phyloP scores from a whole-genome alignment of 2,113 vertebrate species.

The Oxyruncus cristatus region DNA sequence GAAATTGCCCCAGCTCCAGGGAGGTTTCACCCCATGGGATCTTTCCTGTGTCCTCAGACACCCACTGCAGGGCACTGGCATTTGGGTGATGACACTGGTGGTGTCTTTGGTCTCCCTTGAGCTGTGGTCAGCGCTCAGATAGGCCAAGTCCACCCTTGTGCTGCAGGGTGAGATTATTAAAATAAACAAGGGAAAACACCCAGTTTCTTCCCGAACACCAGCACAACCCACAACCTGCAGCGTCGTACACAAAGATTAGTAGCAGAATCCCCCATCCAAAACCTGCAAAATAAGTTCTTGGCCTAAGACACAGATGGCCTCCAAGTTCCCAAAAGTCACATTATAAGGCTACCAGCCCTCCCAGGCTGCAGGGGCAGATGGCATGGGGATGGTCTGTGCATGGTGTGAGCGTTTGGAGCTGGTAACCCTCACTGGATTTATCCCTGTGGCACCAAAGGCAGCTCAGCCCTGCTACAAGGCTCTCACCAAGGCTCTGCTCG shows the following conservation, averaged over 20 bases:
- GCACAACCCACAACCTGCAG: fast-evolving
- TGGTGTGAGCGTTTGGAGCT: background rate
- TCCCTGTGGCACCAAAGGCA: background rate
- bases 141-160: fast-evolving
- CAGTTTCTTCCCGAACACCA: background rate
- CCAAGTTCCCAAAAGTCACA: fast-evolving
- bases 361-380: background rate
- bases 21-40: background rate
- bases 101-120: background rate
- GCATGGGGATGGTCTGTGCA: background rate
- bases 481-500: background rate
- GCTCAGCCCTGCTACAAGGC: background rate
- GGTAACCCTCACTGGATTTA: background rate
- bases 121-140: background rate
- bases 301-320: background rate
- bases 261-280: background rate
- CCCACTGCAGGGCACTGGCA: background rate
- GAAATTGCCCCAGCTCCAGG: background rate
- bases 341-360: no score
- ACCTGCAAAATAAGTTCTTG: background rate
- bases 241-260: fast-evolving
- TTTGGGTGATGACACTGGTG: background rate
- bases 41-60: background rate
- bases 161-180: background rate
- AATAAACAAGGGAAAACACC: background rate